phyloP scores from a whole-genome alignment of 2,888 invertebrate genomes.

The Pardosa pseudoannulata region DNA sequence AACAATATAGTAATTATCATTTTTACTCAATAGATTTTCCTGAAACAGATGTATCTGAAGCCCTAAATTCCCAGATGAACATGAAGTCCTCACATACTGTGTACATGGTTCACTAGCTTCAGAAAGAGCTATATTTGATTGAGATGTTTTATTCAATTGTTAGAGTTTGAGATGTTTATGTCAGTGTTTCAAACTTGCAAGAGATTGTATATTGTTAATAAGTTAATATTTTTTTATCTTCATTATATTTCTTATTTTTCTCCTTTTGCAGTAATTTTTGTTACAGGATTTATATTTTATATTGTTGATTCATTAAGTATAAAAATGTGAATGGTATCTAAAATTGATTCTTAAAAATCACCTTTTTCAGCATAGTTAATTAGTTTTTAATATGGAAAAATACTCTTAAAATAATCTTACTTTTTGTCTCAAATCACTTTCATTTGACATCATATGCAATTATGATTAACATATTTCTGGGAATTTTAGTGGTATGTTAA shows the following conservation, averaged over 20 bases:
- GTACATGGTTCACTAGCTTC: conserved; percentile 67
- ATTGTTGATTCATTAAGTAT: neutral
- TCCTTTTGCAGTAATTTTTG: neutral
- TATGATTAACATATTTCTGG: no score
- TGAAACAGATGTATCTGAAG: conserved; percentile 56
- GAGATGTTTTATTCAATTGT: conserved; percentile 63
- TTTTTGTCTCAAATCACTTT: neutral
- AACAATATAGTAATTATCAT: neutral
- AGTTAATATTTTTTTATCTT: neutral
- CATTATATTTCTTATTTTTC: neutral
- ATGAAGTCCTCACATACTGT: conserved; percentile 64
- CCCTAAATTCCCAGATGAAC: conserved; percentile 59
- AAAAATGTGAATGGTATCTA: no score
- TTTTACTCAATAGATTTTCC: conserved; percentile 40
- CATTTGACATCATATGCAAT: no score
- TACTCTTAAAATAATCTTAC: neutral
- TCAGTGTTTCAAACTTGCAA: conserved; percentile 49
- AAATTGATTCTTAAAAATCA: no score
- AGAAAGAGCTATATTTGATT: conserved; percentile 28
- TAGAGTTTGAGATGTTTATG: conserved; percentile 61
- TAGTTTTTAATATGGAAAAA: no score
- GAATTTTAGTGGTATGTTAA: no score
- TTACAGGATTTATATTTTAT: neutral
- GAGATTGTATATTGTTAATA: conserved; percentile 46
- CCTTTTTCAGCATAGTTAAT: no score